Evolutionary conservation across 2,888 invertebrate species (phyloP).

Genomic region (Acleris cristana): DNA sequence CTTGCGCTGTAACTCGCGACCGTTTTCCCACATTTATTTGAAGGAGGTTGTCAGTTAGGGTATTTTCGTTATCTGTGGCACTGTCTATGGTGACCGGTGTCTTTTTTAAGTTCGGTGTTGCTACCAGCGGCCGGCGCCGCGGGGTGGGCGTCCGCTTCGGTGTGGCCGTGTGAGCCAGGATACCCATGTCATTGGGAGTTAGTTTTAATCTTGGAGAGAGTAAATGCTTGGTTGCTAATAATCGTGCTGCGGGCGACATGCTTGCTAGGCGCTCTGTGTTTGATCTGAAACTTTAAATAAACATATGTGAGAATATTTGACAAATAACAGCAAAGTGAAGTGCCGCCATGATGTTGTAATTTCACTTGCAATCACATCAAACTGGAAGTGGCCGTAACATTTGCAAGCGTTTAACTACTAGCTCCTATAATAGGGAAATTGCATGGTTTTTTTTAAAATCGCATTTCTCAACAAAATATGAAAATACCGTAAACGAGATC

Average conservation of each 20-base stretch:
- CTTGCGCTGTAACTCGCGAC: constrained; percentile 89
- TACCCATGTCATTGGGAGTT: constrained; percentile 70
- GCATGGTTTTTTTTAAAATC: no score
- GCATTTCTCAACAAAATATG: no score
- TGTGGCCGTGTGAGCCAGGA: constrained; percentile 56
- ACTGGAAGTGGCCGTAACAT: no score
- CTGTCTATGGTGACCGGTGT: constrained; percentile 42
- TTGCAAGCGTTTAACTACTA: no score
- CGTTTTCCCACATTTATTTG: constrained; percentile 90
- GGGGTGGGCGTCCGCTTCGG: constrained; percentile 57
- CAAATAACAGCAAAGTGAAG: no score
- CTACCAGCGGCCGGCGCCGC: constrained; percentile 53
- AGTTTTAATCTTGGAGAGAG: constrained; percentile 74
- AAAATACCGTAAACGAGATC: no score
- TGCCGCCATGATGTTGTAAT: no score
- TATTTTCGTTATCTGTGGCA: constrained; percentile 52
- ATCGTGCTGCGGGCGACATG: constrained; percentile 97
- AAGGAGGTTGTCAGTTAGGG: constrained; percentile 93
- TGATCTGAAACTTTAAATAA: constrained; percentile 71
- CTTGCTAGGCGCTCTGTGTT: constrained; percentile 92
- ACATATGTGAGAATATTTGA: background rate
- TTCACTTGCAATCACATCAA: no score
- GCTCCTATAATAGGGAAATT: no score
- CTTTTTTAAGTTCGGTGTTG: constrained; percentile 53
- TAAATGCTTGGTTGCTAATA: constrained; percentile 88